A percentile compares a stretch with the other conserved stretches of the same genome.
phyloP scores from a whole-genome alignment of 2,888 invertebrate species.

The Morinoia aosen region DNA sequence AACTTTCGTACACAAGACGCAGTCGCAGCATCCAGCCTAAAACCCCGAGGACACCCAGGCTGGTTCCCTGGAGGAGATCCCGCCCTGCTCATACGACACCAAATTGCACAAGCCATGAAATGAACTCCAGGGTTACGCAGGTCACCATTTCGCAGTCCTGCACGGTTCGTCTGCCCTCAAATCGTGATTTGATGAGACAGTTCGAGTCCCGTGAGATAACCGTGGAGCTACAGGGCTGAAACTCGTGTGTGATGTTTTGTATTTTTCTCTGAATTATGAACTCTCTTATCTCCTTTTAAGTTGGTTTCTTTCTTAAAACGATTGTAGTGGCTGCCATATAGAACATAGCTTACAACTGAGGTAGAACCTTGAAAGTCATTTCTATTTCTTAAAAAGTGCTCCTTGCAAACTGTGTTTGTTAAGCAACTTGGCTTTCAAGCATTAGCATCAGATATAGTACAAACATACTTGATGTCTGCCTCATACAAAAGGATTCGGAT shows the following conservation, averaged over 20 bases:
- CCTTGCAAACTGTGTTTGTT: no score
- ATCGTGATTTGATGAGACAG: slow-evolving; percentile 5
- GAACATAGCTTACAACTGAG: neutral
- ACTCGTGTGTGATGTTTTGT: neutral
- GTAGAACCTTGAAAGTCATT: neutral
- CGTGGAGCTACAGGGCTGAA: neutral
- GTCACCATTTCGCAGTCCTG: neutral
- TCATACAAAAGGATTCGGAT: no score
- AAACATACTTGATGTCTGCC: no score
- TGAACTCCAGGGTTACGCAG: neutral
- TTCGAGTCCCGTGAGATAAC: slow-evolving; percentile 4
- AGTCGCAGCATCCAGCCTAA: neutral
- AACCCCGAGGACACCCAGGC: neutral
- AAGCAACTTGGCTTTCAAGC: no score
- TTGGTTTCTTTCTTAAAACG: neutral
- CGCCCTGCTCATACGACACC: neutral
- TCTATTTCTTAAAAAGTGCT: no score
- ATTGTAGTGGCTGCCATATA: neutral
- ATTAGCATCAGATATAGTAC: no score
- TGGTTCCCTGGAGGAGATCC: neutral
- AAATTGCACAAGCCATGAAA: neutral
- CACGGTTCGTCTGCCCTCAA: neutral
- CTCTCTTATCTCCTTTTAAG: neutral
- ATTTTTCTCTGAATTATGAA: neutral
- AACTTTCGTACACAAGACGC: neutral